Percentiles rank a stretch among this genome's conserved stretches.
Evolutionary conservation across 53 echinoderm and acorn worm species (phyloP).

Genomic region (Paelopatides confundens): DNA sequence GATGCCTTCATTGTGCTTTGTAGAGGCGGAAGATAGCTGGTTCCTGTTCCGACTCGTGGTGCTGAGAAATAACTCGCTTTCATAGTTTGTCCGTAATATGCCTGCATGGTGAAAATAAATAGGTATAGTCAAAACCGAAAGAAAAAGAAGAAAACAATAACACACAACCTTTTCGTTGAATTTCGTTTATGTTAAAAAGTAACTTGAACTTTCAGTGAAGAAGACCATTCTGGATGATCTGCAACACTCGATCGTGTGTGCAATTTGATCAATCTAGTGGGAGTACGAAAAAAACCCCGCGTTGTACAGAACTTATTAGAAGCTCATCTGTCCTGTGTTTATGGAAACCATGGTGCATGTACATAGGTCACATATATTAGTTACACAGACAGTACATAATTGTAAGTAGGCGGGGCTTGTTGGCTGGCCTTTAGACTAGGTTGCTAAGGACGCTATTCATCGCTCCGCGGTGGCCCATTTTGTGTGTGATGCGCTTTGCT

Average conservation of each 20-base stretch:
- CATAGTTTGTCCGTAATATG: conserved; percentile 99
- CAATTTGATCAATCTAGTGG: conserved; percentile 12
- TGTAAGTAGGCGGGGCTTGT: conserved; percentile 55
- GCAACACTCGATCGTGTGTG: background rate
- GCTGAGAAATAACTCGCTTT: conserved; percentile 97
- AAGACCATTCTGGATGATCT: background rate
- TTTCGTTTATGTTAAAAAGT: background rate
- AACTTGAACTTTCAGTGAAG: too few relatives aligned
- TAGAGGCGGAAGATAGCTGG: conserved; percentile 91
- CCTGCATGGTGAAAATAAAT: conserved; percentile 80
- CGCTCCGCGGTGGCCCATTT: conserved; percentile 51
- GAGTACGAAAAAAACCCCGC: conserved; percentile 5
- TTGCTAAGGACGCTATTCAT: conserved; percentile 78
- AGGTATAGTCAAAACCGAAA: background rate
- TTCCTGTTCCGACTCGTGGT: conserved; percentile 85
- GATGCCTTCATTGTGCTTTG: conserved; percentile 99
- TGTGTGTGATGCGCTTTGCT: background rate
- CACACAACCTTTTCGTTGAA: too few relatives aligned
- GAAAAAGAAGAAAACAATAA: background rate
- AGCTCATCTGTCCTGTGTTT: conserved; percentile 81
- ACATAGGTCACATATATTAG: conserved; percentile 3
- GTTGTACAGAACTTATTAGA: conserved; percentile 27
- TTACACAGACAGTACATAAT: conserved; percentile 8
- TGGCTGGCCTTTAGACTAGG: conserved; percentile 68
- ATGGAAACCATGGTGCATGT: conserved; percentile 80